Evolutionary conservation across 2,888 invertebrate species (phyloP).

Genomic region (Xestobium rufovillosum): DNA sequence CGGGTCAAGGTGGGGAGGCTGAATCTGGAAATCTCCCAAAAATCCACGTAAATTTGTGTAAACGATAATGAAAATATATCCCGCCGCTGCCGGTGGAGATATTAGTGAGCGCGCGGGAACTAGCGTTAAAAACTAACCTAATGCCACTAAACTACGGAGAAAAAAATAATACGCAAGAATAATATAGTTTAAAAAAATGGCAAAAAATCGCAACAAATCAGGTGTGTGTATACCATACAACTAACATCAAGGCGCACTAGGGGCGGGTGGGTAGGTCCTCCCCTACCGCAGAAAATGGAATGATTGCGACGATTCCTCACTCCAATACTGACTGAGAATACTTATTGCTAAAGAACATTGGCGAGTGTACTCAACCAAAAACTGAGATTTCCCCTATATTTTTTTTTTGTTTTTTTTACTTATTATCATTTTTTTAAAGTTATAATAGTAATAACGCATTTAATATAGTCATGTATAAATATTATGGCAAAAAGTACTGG

Average conservation of each 20-base stretch:
- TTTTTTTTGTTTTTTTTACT: conserved; percentile 21
- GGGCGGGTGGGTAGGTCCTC: too few relatives aligned
- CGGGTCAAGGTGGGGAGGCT: too few relatives aligned
- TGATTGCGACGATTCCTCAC: conserved; percentile 41
- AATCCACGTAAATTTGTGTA: too few relatives aligned
- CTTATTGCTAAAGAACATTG: conserved; percentile 47
- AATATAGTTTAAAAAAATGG: conserved; percentile 33
- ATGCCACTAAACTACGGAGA: conserved; percentile 24
- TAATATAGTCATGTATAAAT: conserved; percentile 23
- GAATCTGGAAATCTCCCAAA: too few relatives aligned
- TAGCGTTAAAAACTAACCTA: too few relatives aligned
- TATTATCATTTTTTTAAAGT: conserved; percentile 22
- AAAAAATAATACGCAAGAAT: conserved; percentile 30
- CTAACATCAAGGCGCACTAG: too few relatives aligned
- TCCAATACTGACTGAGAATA: conserved; percentile 48
- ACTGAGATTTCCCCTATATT: too few relatives aligned
- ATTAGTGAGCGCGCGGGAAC: too few relatives aligned
- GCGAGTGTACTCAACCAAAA: too few relatives aligned
- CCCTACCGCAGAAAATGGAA: conserved; percentile 38
- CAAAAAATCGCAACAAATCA: conserved; percentile 25
- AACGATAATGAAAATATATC: too few relatives aligned
- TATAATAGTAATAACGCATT: neutral
- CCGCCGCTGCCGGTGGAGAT: too few relatives aligned
- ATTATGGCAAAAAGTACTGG: conserved; percentile 45
- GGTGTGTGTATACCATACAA: too few relatives aligned